Base-by-base conservation (phyloP, 2,113 vertebrate species). In the Piaya cayana region DNA sequence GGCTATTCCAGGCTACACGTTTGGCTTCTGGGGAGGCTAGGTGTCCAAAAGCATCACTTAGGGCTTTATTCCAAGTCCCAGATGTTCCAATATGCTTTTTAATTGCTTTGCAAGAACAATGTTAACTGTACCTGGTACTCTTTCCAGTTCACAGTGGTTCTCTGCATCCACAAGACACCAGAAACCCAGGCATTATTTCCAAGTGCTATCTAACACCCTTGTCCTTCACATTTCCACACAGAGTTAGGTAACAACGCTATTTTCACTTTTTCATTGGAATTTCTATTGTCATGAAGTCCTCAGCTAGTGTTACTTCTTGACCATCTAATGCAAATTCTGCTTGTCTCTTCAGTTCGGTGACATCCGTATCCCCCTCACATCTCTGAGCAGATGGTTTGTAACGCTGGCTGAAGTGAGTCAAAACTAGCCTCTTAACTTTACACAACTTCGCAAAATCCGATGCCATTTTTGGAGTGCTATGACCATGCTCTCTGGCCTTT, bases 321-420 rank as follows among this genome's bases (percentile, higher is more conserved):
- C 97, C 98, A 3, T 29, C 96, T 7, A 99, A 79, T 15, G 72
- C 96, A 0, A 95, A 56, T 76, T 99, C 98, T 0, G 99, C 99
- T 94, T 99, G 98, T 42, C 96, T 97, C 95, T 94, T 97, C 18
- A 99, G 97, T 72, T 98, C 95, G 0, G 72, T 43, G 25, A 98
- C 56, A 4, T 98, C 97, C 0, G 4, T 13, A 4, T 98, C 98
- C 6, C 98, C 97, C 9, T 98, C 98, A 12, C 68, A 97, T 16
- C 79, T 64, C 88, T 94, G 88, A 18, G 93, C 68, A 2, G 92
- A 49, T 1, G 99, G 98, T 60, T 98, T 99, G 90, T 99, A 99
- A 17, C 99, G 92, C 96, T 99, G 99, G 91, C 99, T 99, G 95
- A 99, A 99, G 91, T 99, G 99, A 47, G 98, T 98, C 64, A 99